Base-by-base conservation (phyloP, 1,140 invertebrate genomes). In the Mylabris phalerata region DNA sequence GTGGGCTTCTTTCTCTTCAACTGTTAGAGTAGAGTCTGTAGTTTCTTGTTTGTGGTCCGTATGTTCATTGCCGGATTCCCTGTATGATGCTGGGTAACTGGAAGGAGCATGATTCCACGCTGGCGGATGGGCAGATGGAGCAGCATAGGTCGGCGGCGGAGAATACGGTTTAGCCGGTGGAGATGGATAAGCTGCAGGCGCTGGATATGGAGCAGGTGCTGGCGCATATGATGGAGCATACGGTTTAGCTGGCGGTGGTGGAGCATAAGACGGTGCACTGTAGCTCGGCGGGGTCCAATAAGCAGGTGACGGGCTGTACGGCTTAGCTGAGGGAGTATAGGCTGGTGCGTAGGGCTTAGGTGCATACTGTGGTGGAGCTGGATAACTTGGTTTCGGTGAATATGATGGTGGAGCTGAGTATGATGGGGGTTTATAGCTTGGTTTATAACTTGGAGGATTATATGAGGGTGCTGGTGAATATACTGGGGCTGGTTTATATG, bases 1-100 rank as follows among this genome's bases (percentile, higher is more conserved):
- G 26, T 65, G 62, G 9, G 49, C 49, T 51, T 67, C 63, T 47
- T 68, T 70, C 11, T 63, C 57, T 4, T 57, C 54, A 5, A 7
- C n/a, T 50, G 51, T n/a, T 44, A 32, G 19, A 19, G 19, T 19
- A 0, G 19, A 19, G 19, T 19, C 9, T 26, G 11, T 9, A 13
- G 43, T 32, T 32, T 55, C 26, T 42, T 49, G 7, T 55, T 42
- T 25, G 11, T 48, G 47, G 4, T 50, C 19, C 40, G 9, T 11
- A 13, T 44, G 11, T 19, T 55, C 52, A 42, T 50, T 40, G 54
- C 60, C 48, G 55, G 56, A n/a, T 67, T 56, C 3, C 49, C 61
- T 43, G 43, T 27, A 27, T 55, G 51, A 38, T 61, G 32, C 4
- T 32, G 32, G 32, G 7, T 32, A 32, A 51, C 42, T 49, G n/a